A percentile compares a stretch with the other conserved stretches of the same genome.
Conservation (phyloP, 2,113 vertebrate species). For the Malurus alboscapulatus region DNA sequence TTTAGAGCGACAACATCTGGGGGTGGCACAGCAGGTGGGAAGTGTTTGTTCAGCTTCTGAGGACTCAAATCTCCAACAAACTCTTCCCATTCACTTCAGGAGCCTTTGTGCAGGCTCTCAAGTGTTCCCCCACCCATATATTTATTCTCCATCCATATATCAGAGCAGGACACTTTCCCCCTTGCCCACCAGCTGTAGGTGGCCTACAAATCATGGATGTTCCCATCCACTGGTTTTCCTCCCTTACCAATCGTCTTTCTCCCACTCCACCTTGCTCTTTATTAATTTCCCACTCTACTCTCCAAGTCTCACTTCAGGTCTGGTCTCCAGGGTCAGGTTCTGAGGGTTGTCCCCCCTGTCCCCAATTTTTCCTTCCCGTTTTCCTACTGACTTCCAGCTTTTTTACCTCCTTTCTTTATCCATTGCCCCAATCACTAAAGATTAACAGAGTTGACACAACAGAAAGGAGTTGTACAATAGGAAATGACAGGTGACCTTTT, state of each 20-base stretch:
- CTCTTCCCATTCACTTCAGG: background rate
- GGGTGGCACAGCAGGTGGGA: background rate
- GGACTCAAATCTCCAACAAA: background rate
- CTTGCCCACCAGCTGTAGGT: background rate
- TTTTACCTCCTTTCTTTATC: background rate
- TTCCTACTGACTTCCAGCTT: background rate
- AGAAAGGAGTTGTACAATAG: background rate
- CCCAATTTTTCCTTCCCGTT: background rate
- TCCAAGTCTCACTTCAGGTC: background rate
- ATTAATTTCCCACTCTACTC: background rate
- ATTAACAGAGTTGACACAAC: background rate
- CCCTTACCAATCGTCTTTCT: background rate
- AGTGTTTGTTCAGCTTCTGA: background rate
- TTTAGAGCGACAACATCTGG: background rate
- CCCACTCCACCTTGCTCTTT: background rate
- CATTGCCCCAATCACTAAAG: background rate
- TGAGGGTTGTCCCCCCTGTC: background rate
- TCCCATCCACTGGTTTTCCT: background rate
- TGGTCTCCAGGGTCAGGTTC: background rate
- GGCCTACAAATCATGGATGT: background rate
- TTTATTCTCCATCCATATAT: background rate
- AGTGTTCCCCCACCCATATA: background rate
- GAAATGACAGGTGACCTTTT: conserved; percentile 49
- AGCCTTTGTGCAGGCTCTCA: background rate
- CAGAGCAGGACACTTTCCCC: background rate